Percentiles rank a stretch among this genome's conserved stretches.
Conservation (phyloP, 1,140 invertebrate genomes). For the Bombus huntii region DNA sequence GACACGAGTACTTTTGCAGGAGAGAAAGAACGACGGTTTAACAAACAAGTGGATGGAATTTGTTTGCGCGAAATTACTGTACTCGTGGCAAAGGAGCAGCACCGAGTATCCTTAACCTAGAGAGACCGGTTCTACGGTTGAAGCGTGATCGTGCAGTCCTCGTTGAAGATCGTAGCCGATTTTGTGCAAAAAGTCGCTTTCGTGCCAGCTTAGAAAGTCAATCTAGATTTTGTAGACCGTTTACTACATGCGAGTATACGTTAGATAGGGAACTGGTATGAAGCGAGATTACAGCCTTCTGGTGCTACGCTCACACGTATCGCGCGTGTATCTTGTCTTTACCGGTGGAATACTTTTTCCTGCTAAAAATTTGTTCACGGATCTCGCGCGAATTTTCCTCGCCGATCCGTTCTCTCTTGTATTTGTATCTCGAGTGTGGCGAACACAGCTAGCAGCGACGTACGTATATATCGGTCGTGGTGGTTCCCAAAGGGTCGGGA, state of each 20-base stretch:
- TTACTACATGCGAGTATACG: slow-evolving; percentile 48
- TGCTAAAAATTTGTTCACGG: not conserved
- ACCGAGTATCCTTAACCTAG: slow-evolving; percentile 77
- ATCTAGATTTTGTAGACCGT: slow-evolving; percentile 65
- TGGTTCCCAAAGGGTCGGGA: slow-evolving; percentile 70
- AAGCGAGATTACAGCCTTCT: slow-evolving; percentile 43
- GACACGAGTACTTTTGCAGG: too few species aligned
- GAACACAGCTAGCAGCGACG: too few species aligned
- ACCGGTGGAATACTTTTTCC: slow-evolving; percentile 22
- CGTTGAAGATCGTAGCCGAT: slow-evolving; percentile 61
- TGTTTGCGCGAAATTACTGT: slow-evolving; percentile 49
- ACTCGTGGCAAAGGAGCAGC: slow-evolving; percentile 40
- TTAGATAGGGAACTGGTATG: slow-evolving; percentile 49
- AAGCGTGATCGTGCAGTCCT: slow-evolving; percentile 57
- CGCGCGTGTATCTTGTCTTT: slow-evolving; percentile 33
- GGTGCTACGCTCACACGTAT: slow-evolving; percentile 26
- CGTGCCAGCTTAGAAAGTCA: slow-evolving; percentile 76
- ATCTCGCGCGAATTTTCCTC: not conserved
- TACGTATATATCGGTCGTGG: too few species aligned
- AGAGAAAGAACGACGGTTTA: not conserved
- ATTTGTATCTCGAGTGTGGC: not conserved
- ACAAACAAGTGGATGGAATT: slow-evolving; percentile 31
- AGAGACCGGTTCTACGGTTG: slow-evolving; percentile 78
- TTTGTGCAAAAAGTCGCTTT: slow-evolving; percentile 65
- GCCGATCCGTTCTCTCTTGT: not conserved